phyloP scores from a whole-genome alignment of 2,888 invertebrate genomes.

The Apotomis betuletana region DNA sequence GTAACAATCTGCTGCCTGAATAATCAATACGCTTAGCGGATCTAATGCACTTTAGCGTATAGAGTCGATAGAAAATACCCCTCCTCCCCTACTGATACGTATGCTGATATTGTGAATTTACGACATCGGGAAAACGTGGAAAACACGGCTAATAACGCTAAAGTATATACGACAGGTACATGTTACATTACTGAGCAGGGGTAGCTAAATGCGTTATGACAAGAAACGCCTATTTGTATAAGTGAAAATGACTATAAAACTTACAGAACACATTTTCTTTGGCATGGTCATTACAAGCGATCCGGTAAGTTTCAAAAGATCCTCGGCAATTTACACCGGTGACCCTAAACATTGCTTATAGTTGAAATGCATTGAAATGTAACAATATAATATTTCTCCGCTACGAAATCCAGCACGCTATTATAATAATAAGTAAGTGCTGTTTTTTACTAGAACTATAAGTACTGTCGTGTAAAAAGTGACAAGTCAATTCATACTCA shows the following conservation, averaged over 20 bases:
- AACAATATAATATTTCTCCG: constrained; percentile 7
- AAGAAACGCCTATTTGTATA: too few relatives aligned
- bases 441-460: constrained; percentile 7
- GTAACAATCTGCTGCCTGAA: constrained; percentile 69
- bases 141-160: too few relatives aligned
- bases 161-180: too few relatives aligned
- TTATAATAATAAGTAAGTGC: constrained; percentile 11
- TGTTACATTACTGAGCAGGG: too few relatives aligned
- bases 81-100: too few relatives aligned
- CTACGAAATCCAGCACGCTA: constrained; percentile 4
- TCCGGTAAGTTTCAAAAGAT: background rate
- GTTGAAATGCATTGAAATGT: constrained; percentile 1
- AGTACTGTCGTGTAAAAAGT: constrained; percentile 21
- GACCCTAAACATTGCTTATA: constrained; percentile 10
- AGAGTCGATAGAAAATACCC: too few relatives aligned
- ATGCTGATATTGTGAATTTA: too few relatives aligned
- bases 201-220: too few relatives aligned
- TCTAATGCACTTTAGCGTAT: constrained; percentile 1
- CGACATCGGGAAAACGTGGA: too few relatives aligned
- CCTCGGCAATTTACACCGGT: background rate
- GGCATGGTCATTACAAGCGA: too few relatives aligned
- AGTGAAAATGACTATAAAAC: too few relatives aligned
- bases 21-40: constrained; percentile 58
- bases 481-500: constrained; percentile 20
- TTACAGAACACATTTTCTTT: too few relatives aligned